phyloP scores from a whole-genome alignment of 2,797 vertebrate species.

The Vireo griseus region DNA sequence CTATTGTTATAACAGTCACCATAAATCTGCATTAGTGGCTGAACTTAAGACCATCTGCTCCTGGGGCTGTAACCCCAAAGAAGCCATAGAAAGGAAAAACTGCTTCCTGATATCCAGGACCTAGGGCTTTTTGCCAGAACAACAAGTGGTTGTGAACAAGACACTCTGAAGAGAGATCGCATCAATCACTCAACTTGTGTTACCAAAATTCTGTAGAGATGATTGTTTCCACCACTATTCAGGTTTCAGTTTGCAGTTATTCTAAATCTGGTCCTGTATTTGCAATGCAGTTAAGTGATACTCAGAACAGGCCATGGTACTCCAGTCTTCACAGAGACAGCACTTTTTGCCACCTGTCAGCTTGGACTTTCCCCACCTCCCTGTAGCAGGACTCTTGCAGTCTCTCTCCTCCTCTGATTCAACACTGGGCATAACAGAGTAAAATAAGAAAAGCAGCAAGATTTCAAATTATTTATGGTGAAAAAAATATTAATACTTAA shows the following conservation, averaged over 20 bases:
- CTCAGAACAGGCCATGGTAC: neutral
- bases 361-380: neutral
- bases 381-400: neutral
- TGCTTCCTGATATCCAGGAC: neutral
- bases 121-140: neutral
- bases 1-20: neutral
- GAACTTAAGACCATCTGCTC: neutral
- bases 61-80: neutral
- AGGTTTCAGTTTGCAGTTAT: neutral
- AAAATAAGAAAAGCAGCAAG: neutral
- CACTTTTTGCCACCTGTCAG: neutral
- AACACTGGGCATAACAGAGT: neutral
- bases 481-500: neutral
- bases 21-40: neutral
- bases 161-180: neutral
- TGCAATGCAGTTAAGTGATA: neutral
- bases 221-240: neutral
- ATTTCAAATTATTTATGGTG: neutral
- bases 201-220: slow-evolving; percentile 3
- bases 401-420: neutral
- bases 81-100: neutral
- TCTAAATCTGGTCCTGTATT: neutral
- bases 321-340: neutral
- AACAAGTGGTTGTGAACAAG: neutral
- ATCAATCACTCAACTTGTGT: fast-evolving